Base-by-base conservation (phyloP, 1,140 invertebrate species). In the Xylocopa sonorina region DNA sequence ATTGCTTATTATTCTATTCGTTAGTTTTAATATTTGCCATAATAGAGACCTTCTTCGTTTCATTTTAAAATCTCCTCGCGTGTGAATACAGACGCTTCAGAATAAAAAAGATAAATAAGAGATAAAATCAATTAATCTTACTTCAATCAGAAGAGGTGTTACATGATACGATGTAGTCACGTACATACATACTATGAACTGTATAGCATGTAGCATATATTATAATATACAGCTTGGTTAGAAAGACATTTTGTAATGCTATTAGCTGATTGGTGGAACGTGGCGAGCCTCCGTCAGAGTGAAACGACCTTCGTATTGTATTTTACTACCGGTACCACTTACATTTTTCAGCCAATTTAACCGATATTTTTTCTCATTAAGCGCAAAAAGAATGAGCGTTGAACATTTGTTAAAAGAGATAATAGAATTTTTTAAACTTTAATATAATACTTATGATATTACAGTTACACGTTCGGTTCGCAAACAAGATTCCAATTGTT, bases 221-320 rank as follows among this genome's bases (percentile, higher is more conserved):
- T 2, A 38, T n/a, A 6, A 3, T 18, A 34, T 51, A n/a, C n/a
- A n/a, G n/a, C n/a, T 53, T 21, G 10, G 21, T 14, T 51, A 46
- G 58, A 80, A 82, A 85, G 57, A 53, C 57, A 74, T 72, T 86
- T 48, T 69, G 32, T 14, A 73, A 57, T 67, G 38, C 24, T 21
- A 14, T n/a, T n/a, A 58, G 63, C 43, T 16, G 81, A 90, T 90
- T 90, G 89, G 89, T 69, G 60, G 63, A 57, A 29, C 41, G 46
- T 43, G 89, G 67, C 89, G 89, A 90, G 89, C 89, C 89, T 81
- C 89, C 87, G 73, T 57, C 81, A 82, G 80, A 88, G 85, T 82
- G 81, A 29, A 80, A 80, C 77, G 83, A 87, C 88, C 89, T 89
- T 90, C 84, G 58, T 74, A 79, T 87, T 87, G 68, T 84, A 41